Evolutionary conservation across 2,113 vertebrate genomes (phyloP).

Genomic region (Eurypyga helias): DNA sequence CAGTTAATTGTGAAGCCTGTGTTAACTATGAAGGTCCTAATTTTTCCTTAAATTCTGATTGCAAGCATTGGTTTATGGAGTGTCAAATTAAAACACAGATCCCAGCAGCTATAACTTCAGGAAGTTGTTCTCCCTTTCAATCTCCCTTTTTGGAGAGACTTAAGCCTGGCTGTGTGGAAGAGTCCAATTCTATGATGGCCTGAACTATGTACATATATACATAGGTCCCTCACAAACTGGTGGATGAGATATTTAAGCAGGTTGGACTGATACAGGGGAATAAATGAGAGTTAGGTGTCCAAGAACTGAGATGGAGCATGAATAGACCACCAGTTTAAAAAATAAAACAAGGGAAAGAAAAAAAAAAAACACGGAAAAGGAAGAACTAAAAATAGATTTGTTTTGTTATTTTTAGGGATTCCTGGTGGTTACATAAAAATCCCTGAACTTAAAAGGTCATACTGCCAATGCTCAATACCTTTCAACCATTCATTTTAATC

Average conservation of each 20-base stretch:
- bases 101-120: not conserved
- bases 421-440: not conserved
- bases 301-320: not conserved
- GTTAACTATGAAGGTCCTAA: not conserved
- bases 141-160: not conserved
- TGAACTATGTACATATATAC: not conserved
- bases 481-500: conserved; percentile 10
- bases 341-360: not conserved
- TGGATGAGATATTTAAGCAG: not conserved
- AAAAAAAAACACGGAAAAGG: not conserved
- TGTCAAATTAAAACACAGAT: not conserved
- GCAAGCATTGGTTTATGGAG: not conserved
- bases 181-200: not conserved
- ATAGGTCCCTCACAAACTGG: not conserved
- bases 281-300: not conserved
- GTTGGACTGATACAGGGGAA: not conserved
- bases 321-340: not conserved
- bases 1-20: not conserved
- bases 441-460: not conserved
- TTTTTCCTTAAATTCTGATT: not conserved
- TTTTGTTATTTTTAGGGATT: conserved; percentile 14
- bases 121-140: not conserved
- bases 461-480: not conserved
- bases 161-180: not conserved
- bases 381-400: not conserved